Conservation (phyloP, 2,888 invertebrate genomes). For the Melieria picta region DNA sequence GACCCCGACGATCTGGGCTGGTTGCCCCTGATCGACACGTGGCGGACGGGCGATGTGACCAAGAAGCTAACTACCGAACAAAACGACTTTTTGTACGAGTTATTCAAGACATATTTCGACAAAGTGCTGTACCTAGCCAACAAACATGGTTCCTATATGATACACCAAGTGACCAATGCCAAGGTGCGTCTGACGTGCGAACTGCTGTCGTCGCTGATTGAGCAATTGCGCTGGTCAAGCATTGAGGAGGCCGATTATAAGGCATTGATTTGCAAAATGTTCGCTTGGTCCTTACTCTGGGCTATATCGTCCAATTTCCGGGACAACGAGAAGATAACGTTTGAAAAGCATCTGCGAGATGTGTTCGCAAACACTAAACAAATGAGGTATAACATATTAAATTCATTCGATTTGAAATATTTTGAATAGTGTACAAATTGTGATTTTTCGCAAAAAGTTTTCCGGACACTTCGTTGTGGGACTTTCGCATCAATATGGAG, state of each 20-base stretch:
- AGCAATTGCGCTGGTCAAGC: slow-evolving; percentile 69
- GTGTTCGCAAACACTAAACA: slow-evolving; percentile 59
- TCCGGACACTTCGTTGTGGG: slow-evolving; percentile 77
- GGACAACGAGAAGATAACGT: slow-evolving; percentile 74
- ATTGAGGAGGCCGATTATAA: slow-evolving; percentile 70
- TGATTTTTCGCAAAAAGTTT: slow-evolving; percentile 67
- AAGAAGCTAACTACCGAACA: slow-evolving; percentile 69
- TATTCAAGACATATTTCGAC: slow-evolving; percentile 76
- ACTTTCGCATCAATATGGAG: slow-evolving; percentile 78
- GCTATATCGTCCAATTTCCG: slow-evolving; percentile 85
- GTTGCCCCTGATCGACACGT: slow-evolving; percentile 82
- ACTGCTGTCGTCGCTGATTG: slow-evolving; percentile 76
- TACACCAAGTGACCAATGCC: slow-evolving; percentile 85
- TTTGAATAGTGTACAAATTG: too few relatives aligned
- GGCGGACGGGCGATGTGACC: slow-evolving; percentile 71
- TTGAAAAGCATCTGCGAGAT: slow-evolving; percentile 76
- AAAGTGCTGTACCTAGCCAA: slow-evolving; percentile 74
- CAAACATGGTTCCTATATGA: slow-evolving; percentile 76
- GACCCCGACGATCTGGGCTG: slow-evolving; percentile 86
- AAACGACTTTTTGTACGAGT: slow-evolving; percentile 72
- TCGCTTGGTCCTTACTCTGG: slow-evolving; percentile 87
- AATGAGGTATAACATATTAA: too few relatives aligned
- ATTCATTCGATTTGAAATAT: too few relatives aligned
- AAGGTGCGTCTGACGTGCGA: slow-evolving; percentile 82
- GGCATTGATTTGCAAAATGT: slow-evolving; percentile 77